Percentiles rank a stretch among this genome's conserved stretches.
These are phyloP conservation scores for Drosophila formosana DNA, from an alignment of 2,888 invertebrate genomes.

Conservation along the genomic window DNA sequence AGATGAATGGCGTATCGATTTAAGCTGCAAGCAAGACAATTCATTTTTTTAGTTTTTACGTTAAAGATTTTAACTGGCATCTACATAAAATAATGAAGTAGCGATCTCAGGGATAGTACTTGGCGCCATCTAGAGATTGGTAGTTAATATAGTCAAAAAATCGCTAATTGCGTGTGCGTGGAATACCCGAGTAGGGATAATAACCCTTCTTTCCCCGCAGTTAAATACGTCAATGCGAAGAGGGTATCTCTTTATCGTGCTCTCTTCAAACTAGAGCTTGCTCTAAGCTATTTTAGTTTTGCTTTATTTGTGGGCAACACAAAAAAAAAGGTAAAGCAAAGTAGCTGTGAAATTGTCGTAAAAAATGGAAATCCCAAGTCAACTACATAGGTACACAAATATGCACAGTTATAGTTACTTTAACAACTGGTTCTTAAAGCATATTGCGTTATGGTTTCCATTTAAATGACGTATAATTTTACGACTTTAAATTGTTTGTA, in stretches of 20 bases:
- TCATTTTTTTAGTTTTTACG: no score
- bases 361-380: conserved; percentile 39
- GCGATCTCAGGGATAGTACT: background rate
- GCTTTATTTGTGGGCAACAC: conserved; percentile 15
- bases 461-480: conserved; percentile 33
- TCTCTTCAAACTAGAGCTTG: background rate
- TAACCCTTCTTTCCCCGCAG: no score
- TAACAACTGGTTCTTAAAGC: conserved; percentile 43
- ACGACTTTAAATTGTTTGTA: conserved; percentile 24
- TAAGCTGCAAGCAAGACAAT: background rate
- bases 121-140: background rate
- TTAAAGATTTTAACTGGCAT: no score
- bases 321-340: conserved; percentile 16
- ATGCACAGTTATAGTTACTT: conserved; percentile 46
- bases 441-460: conserved; percentile 20
- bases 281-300: conserved; percentile 14
- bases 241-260: background rate
- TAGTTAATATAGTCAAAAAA: background rate
- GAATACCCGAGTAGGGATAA: no score
- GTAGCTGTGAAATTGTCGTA: conserved; percentile 62
- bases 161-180: no score
- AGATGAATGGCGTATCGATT: background rate
- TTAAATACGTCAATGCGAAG: background rate
- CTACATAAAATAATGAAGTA: no score
- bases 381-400: conserved; percentile 5